Evolutionary conservation across 1,140 invertebrate species (phyloP), one percentile per base, ranked within the genome.

Genomic region (Amyelois transitella): DNA sequence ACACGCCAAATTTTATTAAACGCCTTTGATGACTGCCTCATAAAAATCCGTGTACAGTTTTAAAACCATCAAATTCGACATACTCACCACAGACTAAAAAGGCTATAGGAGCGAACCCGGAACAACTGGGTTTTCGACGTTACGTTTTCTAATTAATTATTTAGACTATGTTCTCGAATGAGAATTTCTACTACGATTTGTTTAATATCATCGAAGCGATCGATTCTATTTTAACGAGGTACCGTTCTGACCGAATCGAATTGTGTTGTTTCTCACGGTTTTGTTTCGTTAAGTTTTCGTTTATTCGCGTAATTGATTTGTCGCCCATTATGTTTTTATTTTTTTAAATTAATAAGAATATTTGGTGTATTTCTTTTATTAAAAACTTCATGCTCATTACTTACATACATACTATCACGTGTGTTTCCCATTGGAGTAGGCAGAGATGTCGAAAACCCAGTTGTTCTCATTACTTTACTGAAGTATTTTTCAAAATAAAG

Each of bases 201-300:
- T 84, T 83, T 81, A 76, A 77, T 77, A 72, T 62, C 69, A 69
- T 75, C 72, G 77, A 48, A 5, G 64, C 74, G 65, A 69, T 62
- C 76, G 79, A 84, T 81, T 84, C 69, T 72, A 76, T 80, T 86
- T 72, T 80, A 83, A 86, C 79, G 72, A 86, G 74, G 61, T 62
- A 60, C 62, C 69, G 67, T 76, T 72, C 72, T 62, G 62, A 65
- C 64, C 70, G 70, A 57, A 66, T 71, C 75, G 66, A 83, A 80
- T 80, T 60, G 56, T 60, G 25, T 67, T 68, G 71, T 72, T 84
- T 86, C 81, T 86, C 81, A 86, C 83, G 83, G 84, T 83, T 81
- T 81, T 82, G 69, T 84, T 79, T 80, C 70, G 61, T 80, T 79
- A 77, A 69, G 65, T 59, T 75, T 76, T 81, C 61, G 67, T 71